These are phyloP conservation scores for Atethmia centrago DNA, from an alignment of 2,888 invertebrate genomes.

Conservation along the genomic window DNA sequence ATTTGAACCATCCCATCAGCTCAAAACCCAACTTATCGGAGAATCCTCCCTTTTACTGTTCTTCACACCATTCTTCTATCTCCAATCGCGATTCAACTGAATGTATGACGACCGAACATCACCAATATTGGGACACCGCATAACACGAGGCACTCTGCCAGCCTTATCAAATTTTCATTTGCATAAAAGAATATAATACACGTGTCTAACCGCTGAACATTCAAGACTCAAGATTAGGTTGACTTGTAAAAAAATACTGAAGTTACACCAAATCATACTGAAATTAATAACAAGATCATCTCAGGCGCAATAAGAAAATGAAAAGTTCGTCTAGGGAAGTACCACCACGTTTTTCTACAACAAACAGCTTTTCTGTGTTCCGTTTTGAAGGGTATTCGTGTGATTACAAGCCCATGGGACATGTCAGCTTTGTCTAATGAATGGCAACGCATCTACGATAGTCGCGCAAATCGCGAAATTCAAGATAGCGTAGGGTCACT, in stretches of 20 bases:
- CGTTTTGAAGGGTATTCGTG: constrained; percentile 9
- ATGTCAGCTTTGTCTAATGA: not conserved
- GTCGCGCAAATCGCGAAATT: not conserved
- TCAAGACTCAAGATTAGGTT: not conserved
- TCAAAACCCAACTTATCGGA: not conserved
- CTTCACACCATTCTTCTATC: not conserved
- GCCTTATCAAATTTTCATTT: not conserved
- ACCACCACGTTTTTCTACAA: constrained; percentile 29
- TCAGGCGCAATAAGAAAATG: not conserved
- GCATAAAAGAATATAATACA: not conserved
- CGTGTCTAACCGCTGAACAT: not conserved
- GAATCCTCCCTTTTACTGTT: not conserved
- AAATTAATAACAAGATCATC: not conserved
- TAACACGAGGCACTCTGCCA: not conserved
- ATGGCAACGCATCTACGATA: not conserved
- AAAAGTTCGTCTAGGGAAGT: constrained; percentile 17
- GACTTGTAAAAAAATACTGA: not conserved
- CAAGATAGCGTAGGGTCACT: not conserved
- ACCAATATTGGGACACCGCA: not conserved
- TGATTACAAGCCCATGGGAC: constrained; percentile 4
- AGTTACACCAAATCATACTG: not conserved
- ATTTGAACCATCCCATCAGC: not conserved
- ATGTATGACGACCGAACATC: not conserved
- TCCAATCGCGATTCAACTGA: not conserved
- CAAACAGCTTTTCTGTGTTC: not conserved